Evolutionary conservation across 1,140 invertebrate genomes (phyloP), one percentile per base, ranked within the genome.

Genomic region (Dendrolimus punctatus): DNA sequence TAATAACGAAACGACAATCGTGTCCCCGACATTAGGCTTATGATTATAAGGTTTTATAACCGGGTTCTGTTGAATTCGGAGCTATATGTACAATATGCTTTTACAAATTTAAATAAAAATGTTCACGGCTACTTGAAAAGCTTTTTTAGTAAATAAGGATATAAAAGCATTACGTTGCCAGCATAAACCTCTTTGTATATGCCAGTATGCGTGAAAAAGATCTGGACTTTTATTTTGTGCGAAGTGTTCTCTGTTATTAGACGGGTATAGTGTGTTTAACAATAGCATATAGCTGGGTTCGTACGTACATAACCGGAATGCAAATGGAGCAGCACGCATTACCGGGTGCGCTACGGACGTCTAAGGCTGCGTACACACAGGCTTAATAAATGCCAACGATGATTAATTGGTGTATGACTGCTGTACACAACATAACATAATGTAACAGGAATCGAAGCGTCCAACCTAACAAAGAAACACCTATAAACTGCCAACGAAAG

Each of bases 1-100:
- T 57, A 52, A 62, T 57, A 61, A 53, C 51, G 46, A 38, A 60
- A 62, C 47, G 39, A 58, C 47, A 53, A 53, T 48, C 50, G 50
- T 49, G 40, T 52, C 43, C 43, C 23, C 23, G 23, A 23, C 23
- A 23, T 23, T 23, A 23, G 23, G 23, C 23, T 23, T 23, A 23
- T 23, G 23, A 23, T 23, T 23, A 23, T 23, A 23, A 23, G 23
- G 23, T 23, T 23, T 23, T 23, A 23, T 23, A 23, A 23, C 23
- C 23, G 23, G 23, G 23, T 23, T 23, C 23, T 23, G 23, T 23
- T 23, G 23, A 23, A 23, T 23, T 23, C 3, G 23, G 23, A 23
- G 23, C 23, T 23, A 23, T 23, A 23, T 23, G 23, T 23, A 23
- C 23, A 23, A 23, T 23, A 23, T 23, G 23, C 23, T 23, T 23